A percentile compares a stretch with the other conserved stretches of the same genome.
phyloP scores from a whole-genome alignment of 2,888 invertebrate species.

The Parelbella ahira region DNA sequence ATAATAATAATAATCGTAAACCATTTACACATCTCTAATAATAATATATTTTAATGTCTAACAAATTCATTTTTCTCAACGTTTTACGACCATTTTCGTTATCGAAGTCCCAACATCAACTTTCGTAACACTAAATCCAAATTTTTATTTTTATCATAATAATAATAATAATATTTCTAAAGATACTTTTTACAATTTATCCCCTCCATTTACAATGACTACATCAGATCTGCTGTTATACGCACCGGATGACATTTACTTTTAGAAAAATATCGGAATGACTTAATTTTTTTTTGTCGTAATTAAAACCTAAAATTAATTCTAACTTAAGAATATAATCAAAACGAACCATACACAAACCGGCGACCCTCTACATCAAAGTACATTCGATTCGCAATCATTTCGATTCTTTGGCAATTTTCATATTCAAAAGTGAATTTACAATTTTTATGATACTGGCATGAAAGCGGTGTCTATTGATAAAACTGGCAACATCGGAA shows the following conservation, averaged over 20 bases:
- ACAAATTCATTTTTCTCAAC: constrained; percentile 79
- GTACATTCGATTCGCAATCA: constrained; percentile 49
- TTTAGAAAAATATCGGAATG: constrained; percentile 76
- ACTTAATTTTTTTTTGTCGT: constrained; percentile 48
- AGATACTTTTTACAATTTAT: constrained; percentile 68
- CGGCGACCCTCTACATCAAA: constrained; percentile 55
- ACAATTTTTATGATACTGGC: constrained; percentile 69
- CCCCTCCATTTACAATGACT: constrained; percentile 65
- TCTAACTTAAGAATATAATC: constrained; percentile 31
- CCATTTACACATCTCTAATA: constrained; percentile 79
- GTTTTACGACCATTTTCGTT: constrained; percentile 64
- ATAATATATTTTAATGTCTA: constrained; percentile 79
- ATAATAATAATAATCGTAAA: constrained; percentile 74
- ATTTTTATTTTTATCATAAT: constrained; percentile 41
- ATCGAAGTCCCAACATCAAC: constrained; percentile 70
- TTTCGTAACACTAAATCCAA: constrained; percentile 69
- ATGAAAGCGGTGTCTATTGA: constrained; percentile 68
- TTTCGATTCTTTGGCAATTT: constrained; percentile 78
- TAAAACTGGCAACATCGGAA: constrained; percentile 63
- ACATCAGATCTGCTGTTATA: constrained; percentile 39
- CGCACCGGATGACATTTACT: constrained; percentile 60
- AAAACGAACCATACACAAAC: constrained; percentile 44
- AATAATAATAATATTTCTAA: constrained; percentile 52
- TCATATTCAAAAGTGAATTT: constrained; percentile 77
- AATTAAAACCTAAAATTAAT: constrained; percentile 39